These are phyloP conservation scores for Nansenia antarctica DNA, from an alignment of 2,113 vertebrate genomes.

Conservation along the genomic window DNA sequence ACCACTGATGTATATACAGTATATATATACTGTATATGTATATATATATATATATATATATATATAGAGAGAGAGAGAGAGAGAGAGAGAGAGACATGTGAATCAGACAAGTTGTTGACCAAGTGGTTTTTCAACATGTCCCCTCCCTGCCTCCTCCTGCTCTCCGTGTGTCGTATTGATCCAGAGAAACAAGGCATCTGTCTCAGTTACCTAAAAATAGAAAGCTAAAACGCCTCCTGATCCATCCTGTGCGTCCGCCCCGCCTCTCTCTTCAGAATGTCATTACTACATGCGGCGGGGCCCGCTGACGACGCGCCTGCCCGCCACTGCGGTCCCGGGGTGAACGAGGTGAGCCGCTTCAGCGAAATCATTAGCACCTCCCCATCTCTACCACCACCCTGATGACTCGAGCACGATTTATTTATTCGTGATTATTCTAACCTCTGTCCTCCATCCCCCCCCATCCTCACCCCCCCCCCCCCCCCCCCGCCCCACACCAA, in stretches of 20 bases:
- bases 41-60: too few relatives aligned
- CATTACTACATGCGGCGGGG: too few relatives aligned
- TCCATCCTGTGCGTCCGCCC: background rate
- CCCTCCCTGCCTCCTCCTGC: too few relatives aligned
- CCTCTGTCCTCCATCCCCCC: background rate
- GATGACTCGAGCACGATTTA: background rate
- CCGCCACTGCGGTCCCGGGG: conserved; percentile 32
- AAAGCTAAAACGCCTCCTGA: conserved; percentile 23
- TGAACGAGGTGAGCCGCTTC: conserved; percentile 41
- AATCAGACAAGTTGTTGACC: too few relatives aligned
- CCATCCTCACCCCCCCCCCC: background rate
- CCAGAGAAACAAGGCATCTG: conserved; percentile 66
- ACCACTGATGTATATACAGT: too few relatives aligned
- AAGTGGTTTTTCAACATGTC: too few relatives aligned
- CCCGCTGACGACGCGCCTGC: too few relatives aligned
- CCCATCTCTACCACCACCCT: background rate
- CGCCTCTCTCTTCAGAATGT: background rate
- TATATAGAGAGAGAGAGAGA: too few relatives aligned
- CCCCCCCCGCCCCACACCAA: background rate
- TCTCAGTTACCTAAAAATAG: too few relatives aligned
- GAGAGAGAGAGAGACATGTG: too few relatives aligned
- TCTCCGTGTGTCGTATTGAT: conserved; percentile 52
- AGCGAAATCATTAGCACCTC: conserved; percentile 43
- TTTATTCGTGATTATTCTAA: background rate
- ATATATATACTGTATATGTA: too few relatives aligned